Base-by-base conservation (phyloP, 2,888 invertebrate species). In the Eristalis tenax region DNA sequence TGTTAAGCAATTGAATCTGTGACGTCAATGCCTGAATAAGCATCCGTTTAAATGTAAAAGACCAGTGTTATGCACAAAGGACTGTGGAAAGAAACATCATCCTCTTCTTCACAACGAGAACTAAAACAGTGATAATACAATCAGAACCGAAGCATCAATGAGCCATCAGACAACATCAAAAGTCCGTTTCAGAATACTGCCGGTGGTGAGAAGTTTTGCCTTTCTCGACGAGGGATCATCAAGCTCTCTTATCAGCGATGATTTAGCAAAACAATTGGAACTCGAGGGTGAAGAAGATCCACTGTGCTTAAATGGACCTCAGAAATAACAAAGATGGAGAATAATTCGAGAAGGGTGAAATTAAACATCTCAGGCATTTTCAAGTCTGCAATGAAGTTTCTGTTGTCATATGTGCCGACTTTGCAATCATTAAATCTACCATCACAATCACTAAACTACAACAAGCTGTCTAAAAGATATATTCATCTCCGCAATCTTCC, bases 271-370 rank as follows among this genome's bases (percentile, higher is more conserved):
- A 1, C 22, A 69, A 18, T n/a, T 77, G 11, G 8, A 63, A n/a
- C 69, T 77, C 0, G 13, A 32, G 10, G 69, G 77, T 22, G 69
- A 35, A 15, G 43, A 13, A 1, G 26, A 61, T 13, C 69, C 59
- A 1, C 15, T 76, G 13, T 77, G 63, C 26, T 77, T n/a, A 77
- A 78, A 15, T 78, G 77, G 64, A 78, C 69, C 15, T 43, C 43
- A 2, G 43, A n/a, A 22, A 61, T 64, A 11, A 50, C 50, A 15
- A 63, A 64, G 13, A 50, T 61, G 18, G 68, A 76, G 13, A 66
- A 61, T 5, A 28, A 68, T 18, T 61, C 61, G 26, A 61, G 61
- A 61, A 61, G 28, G 59, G 59, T 59, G 26, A 26, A 59, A 11
- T 18, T 63, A 63, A 32, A 13, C 23, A 63, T 63, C 13, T 63